phyloP scores from a whole-genome alignment of 2,797 vertebrate genomes.

The Potorous gilbertii region DNA sequence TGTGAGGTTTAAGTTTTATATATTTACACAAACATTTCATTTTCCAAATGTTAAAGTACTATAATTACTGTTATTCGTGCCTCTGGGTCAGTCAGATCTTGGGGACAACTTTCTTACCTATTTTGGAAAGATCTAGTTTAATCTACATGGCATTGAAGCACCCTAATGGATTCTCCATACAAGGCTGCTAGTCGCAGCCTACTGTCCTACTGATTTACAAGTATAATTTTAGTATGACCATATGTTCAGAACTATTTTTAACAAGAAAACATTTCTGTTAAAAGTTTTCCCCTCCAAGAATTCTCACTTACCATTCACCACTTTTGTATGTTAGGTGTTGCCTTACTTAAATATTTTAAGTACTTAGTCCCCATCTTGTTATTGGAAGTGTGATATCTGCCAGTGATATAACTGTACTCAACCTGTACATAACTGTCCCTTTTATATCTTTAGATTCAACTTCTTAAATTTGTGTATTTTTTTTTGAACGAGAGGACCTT shows the following conservation, averaged over 20 bases:
- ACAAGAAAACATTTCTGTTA: neutral
- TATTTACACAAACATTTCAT: neutral
- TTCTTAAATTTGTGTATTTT: neutral
- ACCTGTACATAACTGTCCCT: neutral
- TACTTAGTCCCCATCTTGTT: neutral
- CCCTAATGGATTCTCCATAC: neutral
- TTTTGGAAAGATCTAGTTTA: neutral
- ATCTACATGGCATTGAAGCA: neutral
- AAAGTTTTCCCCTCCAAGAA: neutral
- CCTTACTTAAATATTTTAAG: neutral
- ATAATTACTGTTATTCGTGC: neutral
- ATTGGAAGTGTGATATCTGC: no score
- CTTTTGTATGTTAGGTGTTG: neutral
- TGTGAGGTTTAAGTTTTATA: neutral
- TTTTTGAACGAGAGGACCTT: neutral
- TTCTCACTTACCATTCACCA: neutral
- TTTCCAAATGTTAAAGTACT: neutral
- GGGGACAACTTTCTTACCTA: neutral
- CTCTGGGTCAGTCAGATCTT: neutral
- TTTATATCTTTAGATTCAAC: neutral
- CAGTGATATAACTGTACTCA: neutral
- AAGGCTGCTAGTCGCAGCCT: neutral
- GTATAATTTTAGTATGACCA: neutral
- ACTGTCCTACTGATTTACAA: neutral
- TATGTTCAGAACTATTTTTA: neutral